These are phyloP conservation scores for Lamprologus speciosus DNA, from an alignment of 2,113 vertebrate species.

Conservation along the genomic window DNA sequence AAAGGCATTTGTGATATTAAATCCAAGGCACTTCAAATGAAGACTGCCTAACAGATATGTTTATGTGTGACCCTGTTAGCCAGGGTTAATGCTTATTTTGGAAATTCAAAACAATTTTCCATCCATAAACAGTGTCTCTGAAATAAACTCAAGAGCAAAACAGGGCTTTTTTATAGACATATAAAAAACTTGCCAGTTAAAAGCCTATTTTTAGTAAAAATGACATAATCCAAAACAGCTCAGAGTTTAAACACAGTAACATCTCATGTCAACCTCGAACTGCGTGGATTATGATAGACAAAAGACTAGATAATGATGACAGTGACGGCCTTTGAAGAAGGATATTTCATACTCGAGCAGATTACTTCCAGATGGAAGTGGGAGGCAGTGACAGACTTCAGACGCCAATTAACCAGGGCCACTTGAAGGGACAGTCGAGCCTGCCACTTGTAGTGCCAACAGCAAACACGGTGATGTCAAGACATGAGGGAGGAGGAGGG, in stretches of 20 bases:
- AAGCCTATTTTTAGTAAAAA: background rate
- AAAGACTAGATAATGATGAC: background rate
- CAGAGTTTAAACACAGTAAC: background rate
- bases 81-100: background rate
- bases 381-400: conserved; percentile 25
- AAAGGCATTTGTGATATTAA: background rate
- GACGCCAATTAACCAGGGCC: conserved; percentile 14
- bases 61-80: background rate
- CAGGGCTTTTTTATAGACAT: background rate
- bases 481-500: background rate
- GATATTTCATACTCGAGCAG: conserved; percentile 19
- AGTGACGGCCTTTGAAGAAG: background rate
- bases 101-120: background rate
- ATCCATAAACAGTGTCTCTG: background rate
- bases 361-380: conserved; percentile 60
- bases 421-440: conserved; percentile 10
- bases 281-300: background rate
- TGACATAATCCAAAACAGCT: background rate
- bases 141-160: background rate
- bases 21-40: background rate
- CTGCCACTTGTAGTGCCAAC: background rate
- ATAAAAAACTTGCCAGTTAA: background rate
- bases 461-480: background rate
- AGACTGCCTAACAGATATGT: background rate
- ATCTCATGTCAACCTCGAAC: background rate